Conservation (phyloP, 2,113 vertebrate species). For the Saccopteryx leptura region DNA sequence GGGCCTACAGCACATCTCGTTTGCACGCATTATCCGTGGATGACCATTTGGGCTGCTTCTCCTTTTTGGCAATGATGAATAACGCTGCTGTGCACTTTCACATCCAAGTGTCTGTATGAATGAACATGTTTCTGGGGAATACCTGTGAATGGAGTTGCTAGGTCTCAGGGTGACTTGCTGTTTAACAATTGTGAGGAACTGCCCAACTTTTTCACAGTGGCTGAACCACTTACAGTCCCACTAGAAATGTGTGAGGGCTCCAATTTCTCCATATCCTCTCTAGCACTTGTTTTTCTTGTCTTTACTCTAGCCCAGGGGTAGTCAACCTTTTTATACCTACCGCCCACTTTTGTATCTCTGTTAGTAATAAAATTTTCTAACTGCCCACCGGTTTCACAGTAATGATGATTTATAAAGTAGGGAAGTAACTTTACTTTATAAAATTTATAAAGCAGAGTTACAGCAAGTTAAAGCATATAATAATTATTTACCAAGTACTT, state of each 20-base stretch:
- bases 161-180: neutral
- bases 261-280: neutral
- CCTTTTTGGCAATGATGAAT: neutral
- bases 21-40: neutral
- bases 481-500: too few species aligned
- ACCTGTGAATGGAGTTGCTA: neutral
- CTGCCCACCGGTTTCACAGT: too few species aligned
- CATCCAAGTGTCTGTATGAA: neutral
- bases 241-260: too few species aligned
- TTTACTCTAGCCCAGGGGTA: neutral
- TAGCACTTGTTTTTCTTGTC: neutral
- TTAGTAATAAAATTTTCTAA: too few species aligned
- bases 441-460: too few species aligned
- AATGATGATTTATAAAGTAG: too few species aligned
- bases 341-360: too few species aligned
- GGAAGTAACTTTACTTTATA: too few species aligned
- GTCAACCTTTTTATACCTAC: too few species aligned
- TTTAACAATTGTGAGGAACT: neutral
- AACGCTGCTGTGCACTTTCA: neutral
- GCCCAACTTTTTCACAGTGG: neutral
- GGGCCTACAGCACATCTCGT: neutral
- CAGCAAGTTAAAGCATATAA: too few species aligned
- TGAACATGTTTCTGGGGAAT: neutral
- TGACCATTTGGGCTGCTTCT: neutral
- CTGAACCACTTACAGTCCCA: neutral